Evolutionary conservation across 2,113 vertebrate species (phyloP).

Genomic region (Rhynchomys soricoides): DNA sequence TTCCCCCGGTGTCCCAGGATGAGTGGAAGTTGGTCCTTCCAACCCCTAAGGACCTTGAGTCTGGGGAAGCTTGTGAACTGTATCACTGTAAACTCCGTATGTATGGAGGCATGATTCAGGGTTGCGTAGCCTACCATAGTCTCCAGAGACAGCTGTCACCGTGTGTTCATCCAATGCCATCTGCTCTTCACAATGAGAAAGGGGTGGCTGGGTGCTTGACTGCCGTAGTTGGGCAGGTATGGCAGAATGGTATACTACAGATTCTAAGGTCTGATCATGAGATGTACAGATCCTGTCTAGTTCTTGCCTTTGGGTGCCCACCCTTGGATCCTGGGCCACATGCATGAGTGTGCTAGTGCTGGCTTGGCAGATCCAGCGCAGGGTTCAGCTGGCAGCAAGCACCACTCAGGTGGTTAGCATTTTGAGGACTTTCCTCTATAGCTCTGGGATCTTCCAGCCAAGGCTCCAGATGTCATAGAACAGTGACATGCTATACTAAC

Average conservation of each 20-base stretch:
- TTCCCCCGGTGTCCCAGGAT: not conserved
- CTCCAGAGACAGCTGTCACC: not conserved
- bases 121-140: not conserved
- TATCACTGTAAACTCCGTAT: not conserved
- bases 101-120: rapidly evolving
- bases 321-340: too few relatives aligned
- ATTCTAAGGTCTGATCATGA: not conserved
- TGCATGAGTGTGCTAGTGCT: not conserved
- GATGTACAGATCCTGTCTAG: not conserved
- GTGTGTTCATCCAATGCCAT: not conserved
- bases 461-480: not conserved
- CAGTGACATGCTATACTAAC: not conserved
- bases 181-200: not conserved
- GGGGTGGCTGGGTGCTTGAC: not conserved
- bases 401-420: rapidly evolving
- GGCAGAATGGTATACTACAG: not conserved
- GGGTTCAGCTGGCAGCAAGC: not conserved
- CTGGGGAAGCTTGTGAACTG: not conserved
- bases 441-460: not conserved
- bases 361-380: not conserved
- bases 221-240: not conserved
- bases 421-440: not conserved
- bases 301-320: too few relatives aligned
- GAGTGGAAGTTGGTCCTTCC: not conserved
- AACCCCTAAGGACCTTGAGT: not conserved